These are phyloP conservation scores for Notospermus geniculatus DNA, from an alignment of 1,140 invertebrate species.

Conservation along the genomic window DNA sequence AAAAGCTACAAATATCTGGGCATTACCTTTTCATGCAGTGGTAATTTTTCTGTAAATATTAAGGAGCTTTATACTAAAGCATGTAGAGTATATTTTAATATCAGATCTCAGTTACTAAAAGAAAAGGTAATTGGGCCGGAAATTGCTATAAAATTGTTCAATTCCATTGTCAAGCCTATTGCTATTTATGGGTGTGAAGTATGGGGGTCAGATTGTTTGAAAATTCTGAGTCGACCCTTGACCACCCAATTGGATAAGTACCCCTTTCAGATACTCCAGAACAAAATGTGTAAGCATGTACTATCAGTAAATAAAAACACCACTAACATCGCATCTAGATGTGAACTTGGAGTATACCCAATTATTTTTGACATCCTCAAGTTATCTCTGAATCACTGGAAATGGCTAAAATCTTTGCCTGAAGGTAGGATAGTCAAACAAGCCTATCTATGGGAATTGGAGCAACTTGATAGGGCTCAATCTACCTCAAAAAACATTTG, in stretches of 20 bases:
- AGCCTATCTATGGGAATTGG: no score
- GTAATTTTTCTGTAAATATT: neutral
- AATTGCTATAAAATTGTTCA: neutral
- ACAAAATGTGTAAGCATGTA: neutral
- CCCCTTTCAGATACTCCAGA: conserved; percentile 1
- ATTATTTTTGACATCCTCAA: neutral
- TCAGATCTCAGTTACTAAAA: neutral
- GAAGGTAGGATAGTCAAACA: no score
- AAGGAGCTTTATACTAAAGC: neutral
- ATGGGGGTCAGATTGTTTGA: neutral
- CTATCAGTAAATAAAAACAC: neutral
- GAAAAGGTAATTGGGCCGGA: neutral
- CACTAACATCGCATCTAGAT: neutral
- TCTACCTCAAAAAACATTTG: no score
- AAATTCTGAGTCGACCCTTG: neutral
- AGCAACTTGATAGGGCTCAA: no score
- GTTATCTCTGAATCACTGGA: neutral
- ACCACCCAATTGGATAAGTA: neutral
- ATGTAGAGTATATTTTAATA: neutral
- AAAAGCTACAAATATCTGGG: conserved; percentile 2
- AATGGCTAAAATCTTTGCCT: no score
- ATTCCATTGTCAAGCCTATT: neutral
- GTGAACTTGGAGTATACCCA: conserved; percentile 1
- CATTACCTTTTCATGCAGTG: neutral
- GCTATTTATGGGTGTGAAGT: neutral